Evolutionary conservation across 64 coral and sea anemone genomes (phyloP).

Genomic region (Porites lutea): DNA sequence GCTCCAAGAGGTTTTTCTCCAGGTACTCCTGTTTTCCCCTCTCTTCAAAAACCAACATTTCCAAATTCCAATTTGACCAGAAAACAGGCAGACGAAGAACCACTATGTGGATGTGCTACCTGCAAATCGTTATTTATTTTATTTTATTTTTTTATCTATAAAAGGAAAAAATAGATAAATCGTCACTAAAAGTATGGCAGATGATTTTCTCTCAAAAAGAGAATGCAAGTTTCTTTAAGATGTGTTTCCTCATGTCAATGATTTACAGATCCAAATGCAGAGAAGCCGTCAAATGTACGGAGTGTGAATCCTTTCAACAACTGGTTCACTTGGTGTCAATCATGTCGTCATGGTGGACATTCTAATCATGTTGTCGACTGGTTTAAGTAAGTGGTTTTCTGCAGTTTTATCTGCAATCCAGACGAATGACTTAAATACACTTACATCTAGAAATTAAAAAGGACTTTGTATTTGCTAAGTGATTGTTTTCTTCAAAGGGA

Average conservation of each 20-base stretch:
- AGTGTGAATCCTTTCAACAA: slow-evolving; percentile 91
- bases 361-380: slow-evolving; percentile 89
- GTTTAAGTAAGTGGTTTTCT: slow-evolving; percentile 77
- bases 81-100: too few species aligned
- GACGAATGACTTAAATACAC: not conserved
- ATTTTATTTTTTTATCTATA: too few species aligned
- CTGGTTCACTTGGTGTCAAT: slow-evolving; percentile 99
- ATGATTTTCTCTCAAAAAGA: not conserved
- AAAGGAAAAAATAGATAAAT: not conserved
- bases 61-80: too few species aligned
- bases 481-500: too few species aligned
- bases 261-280: slow-evolving; percentile 62
- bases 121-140: too few species aligned
- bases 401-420: not conserved
- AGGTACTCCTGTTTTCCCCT: too few species aligned
- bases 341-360: slow-evolving; percentile 99
- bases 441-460: too few species aligned
- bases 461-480: too few species aligned
- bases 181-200: not conserved
- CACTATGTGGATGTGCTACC: too few species aligned
- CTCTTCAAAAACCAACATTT: too few species aligned
- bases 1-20: too few species aligned
- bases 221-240: too few species aligned
- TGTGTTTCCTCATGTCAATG: not conserved
- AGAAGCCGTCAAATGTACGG: slow-evolving; percentile 63